Percentiles rank a stretch among this genome's conserved stretches.
Evolutionary conservation across 2,113 vertebrate genomes (phyloP).

Genomic region (Psilopogon haemacephalus): DNA sequence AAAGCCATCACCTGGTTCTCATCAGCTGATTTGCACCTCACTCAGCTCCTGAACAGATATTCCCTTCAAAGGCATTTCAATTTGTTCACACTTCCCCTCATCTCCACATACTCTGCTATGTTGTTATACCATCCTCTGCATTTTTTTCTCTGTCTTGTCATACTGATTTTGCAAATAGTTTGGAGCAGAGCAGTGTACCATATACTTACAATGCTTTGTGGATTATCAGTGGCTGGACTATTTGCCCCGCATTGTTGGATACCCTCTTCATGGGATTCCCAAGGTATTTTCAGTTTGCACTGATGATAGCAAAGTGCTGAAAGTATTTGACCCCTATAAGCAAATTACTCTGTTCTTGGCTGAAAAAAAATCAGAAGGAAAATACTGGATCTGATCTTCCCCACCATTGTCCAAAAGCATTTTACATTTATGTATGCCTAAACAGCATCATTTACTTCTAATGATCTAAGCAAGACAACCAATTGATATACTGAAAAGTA

Average conservation of each 20-base stretch:
- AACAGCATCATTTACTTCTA: background rate
- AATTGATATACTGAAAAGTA: background rate
- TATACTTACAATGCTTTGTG: background rate
- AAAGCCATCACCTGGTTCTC: background rate
- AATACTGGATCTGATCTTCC: background rate
- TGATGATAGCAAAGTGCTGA: background rate
- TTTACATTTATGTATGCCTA: background rate
- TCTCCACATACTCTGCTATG: background rate
- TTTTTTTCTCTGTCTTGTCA: background rate
- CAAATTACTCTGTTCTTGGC: background rate
- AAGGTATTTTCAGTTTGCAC: background rate
- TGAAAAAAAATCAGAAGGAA: background rate
- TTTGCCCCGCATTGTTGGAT: background rate
- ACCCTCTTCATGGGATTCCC: background rate
- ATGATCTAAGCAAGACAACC: background rate
- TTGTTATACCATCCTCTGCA: background rate
- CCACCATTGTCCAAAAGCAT: background rate
- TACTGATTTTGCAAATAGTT: background rate
- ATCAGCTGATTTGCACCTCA: background rate
- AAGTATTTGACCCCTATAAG: background rate
- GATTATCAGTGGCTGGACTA: background rate
- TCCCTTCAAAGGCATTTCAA: background rate
- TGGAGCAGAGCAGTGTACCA: background rate
- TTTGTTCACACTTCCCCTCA: background rate
- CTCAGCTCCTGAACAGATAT: background rate